Conservation (phyloP, 2,113 vertebrate genomes). For the Ancistrus triradiatus region DNA sequence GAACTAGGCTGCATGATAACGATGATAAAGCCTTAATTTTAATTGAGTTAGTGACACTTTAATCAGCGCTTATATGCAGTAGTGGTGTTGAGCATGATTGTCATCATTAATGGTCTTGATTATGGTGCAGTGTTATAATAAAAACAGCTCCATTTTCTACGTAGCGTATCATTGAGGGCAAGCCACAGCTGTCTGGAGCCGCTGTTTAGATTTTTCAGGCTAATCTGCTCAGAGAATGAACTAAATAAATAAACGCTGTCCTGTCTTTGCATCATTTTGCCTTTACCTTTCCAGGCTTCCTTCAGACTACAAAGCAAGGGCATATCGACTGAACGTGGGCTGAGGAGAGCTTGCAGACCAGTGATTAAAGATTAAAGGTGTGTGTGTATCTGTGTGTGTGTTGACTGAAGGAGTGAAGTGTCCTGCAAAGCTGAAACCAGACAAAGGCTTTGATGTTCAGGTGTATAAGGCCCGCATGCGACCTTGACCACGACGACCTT, state of each 20-base stretch:
- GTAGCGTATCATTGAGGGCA: background rate
- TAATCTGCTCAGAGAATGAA: slow-evolving; percentile 25
- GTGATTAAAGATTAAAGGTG: slow-evolving; percentile 62
- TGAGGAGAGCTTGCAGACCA: slow-evolving; percentile 57
- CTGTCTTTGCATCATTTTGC: slow-evolving; percentile 52
- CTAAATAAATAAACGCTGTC: too few species aligned
- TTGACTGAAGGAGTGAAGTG: slow-evolving; percentile 58
- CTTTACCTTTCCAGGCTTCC: slow-evolving; percentile 49
- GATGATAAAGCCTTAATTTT: too few species aligned
- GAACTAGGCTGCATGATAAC: too few species aligned
- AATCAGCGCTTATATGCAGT: too few species aligned
- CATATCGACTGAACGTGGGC: slow-evolving; percentile 60
- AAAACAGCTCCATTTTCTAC: background rate
- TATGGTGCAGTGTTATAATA: too few species aligned
- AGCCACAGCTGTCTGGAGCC: slow-evolving; percentile 21
- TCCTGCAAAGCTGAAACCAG: slow-evolving; percentile 46
- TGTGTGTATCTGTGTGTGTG: slow-evolving; percentile 38
- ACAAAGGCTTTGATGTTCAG: slow-evolving; percentile 56
- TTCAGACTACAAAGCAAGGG: slow-evolving; percentile 59
- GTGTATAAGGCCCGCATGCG: slow-evolving; percentile 46
- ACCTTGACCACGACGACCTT: slow-evolving; percentile 66
- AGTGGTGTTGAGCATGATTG: too few species aligned
- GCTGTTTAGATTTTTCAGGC: slow-evolving; percentile 4
- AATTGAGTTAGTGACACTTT: too few species aligned
- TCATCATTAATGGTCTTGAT: too few species aligned